phyloP scores from a whole-genome alignment of 1,140 invertebrate genomes.

The Musca domestica region DNA sequence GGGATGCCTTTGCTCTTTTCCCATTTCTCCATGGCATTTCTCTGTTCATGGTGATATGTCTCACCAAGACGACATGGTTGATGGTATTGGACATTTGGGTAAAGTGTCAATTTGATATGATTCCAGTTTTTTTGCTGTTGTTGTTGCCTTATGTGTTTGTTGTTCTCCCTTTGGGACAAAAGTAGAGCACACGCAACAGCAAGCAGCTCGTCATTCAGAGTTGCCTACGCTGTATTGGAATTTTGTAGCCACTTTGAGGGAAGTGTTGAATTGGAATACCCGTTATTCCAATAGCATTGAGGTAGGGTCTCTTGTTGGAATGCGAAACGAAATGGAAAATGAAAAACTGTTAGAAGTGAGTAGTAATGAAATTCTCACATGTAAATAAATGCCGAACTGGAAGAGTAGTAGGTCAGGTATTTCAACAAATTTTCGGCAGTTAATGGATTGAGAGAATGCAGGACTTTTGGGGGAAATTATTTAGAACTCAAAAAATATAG shows the following conservation, averaged over 20 bases:
- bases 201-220: no score
- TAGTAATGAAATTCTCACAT: no score
- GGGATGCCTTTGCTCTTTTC: not conserved
- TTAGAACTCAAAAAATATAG: no score
- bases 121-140: no score
- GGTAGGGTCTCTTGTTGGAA: constrained; percentile 12
- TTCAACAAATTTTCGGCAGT: no score
- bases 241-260: not conserved
- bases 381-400: no score
- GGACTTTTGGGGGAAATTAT: no score
- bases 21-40: not conserved
- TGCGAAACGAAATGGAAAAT: constrained; percentile 1
- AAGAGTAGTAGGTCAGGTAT: no score
- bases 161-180: not conserved
- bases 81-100: constrained; percentile 1
- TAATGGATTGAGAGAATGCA: no score
- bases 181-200: constrained; percentile 10
- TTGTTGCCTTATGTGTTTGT: no score
- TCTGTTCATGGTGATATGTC: not conserved
- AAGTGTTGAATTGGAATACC: constrained; percentile 11
- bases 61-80: not conserved
- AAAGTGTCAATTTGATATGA: constrained; percentile 14
- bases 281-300: constrained; percentile 1
- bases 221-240: constrained; percentile 3
- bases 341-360: not conserved